Base-by-base conservation (phyloP, 2,797 vertebrate genomes). In the Hylomyscus alleni region DNA sequence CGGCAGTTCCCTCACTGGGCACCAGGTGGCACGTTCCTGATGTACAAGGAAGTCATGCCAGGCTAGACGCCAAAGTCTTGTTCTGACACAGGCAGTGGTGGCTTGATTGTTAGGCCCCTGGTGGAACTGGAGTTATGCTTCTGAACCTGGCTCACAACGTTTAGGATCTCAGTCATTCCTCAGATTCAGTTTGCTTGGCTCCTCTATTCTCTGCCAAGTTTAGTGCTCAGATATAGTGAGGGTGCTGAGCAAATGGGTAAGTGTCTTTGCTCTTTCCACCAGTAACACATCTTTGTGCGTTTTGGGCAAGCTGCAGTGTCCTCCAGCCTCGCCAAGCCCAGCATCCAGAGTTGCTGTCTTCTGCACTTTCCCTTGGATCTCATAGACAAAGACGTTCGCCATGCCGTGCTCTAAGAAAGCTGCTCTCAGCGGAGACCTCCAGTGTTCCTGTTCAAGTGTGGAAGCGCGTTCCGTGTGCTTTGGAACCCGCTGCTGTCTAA, bases 11-110 rank as follows among this genome's bases (percentile, higher is more conserved):
- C 13, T 62, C 8, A 72, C 62, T 60, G 65, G 56, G 19, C 97
- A 92, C 92, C 93, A 97, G 96, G 90, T 86, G 97, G 96, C 90
- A n/a, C 92, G 54, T 81, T 90, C 73, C 84, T 10, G 2, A 34
- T 40, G 50, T 6, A 15, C 75, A 3, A 60, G 73, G 85, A 90
- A 73, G 10, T 67, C 11, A 13, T 15, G 0, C 20, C 1, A 12
- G 81, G 8, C 17, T 58, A 15, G 82, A 34, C 10, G 26, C 47
- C 17, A 4, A 17, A 19, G 44, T 3, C 56, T 65, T 22, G 77
- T 37, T 56, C 40, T 5, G 31, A 2, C 22, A 2, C 56, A 10
- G 20, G 54, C 54, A 13, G 69, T 34, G 12, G 75, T 20, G 60
- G 75, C 77, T 52, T 50, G 50, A 31, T 0, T n/a, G 19, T 24